Base-by-base conservation (phyloP, 1,140 invertebrate genomes). In the Armadillidium nasatum region DNA sequence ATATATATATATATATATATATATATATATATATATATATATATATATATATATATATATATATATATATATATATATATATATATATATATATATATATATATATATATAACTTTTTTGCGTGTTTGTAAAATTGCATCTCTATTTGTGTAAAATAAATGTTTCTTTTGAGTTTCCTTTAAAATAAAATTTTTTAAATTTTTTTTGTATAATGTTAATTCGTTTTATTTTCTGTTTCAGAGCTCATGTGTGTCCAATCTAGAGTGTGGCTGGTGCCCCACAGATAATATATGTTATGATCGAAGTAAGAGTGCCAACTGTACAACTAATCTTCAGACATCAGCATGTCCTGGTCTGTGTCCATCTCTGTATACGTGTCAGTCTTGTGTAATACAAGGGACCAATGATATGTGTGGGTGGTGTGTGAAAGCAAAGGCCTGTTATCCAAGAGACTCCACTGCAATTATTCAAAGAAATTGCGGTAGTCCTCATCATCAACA, bases 211-310 rank as follows among this genome's bases (percentile, higher is more conserved):
- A 6, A 33, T 33, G 6, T 33, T 33, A 6, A 33, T 33, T 33
- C 6, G 33, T 33, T 33, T 33, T 3, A 3, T 33, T 33, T 33
- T 6, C 7, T 60, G 1, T 60, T 60, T 13, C 75, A 79, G 78
- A 74, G 46, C 7, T 80, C 70, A 79, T 98, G 95, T 82, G 88
- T 91, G 0, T 90, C 92, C 0, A 94, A 97, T 87, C 93, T 94
- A 0, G 93, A 95, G 84, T 98, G 95, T 84, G 93, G 94, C 13
- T 97, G 94, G 93, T 98, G 95, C 85, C 91, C 90, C 0, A 91
- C 91, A 45, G 91, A 92, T 81, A 90, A 90, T 84, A 89, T 89
- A 79, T 95, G 93, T 81, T 94, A 94, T 81, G 92, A 92, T 0
- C 87, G 93, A 74, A 93, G 91, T 9, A 88, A 91, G 45, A 92